Evolutionary conservation across 2,888 invertebrate genomes (phyloP).

Genomic region (Aspidiotus destructor): DNA sequence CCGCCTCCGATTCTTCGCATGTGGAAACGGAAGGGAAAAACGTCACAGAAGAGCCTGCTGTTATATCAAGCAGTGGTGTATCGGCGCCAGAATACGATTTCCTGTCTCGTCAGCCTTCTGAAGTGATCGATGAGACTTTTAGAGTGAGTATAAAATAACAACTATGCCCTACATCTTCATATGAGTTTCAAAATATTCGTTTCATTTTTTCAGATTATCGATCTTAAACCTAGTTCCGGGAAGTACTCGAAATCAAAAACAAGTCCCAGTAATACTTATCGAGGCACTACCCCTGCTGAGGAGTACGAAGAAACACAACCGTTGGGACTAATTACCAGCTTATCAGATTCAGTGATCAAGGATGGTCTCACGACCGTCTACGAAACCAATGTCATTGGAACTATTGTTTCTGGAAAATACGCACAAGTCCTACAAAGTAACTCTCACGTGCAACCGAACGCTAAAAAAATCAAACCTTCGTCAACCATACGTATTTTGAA

Average conservation of each 20-base stretch:
- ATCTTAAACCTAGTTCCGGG: constrained; percentile 45
- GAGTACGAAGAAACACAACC: constrained; percentile 33
- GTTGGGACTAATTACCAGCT: constrained; percentile 57
- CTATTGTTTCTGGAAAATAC: constrained; percentile 77
- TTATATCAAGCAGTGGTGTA: constrained; percentile 52
- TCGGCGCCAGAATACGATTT: constrained; percentile 74
- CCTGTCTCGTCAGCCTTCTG: constrained; percentile 71
- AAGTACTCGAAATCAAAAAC: constrained; percentile 23
- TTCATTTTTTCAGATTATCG: constrained; percentile 47
- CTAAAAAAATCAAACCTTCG: constrained; percentile 49
- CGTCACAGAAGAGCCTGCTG: constrained; percentile 42
- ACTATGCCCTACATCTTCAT: not conserved
- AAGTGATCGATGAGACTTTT: constrained; percentile 75
- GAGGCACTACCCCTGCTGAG: constrained; percentile 38
- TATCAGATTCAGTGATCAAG: constrained; percentile 72
- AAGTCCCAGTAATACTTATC: constrained; percentile 14
- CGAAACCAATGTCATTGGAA: constrained; percentile 81
- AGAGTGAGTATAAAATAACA: constrained; percentile 48
- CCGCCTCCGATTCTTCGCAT: not conserved
- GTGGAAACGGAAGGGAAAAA: constrained; percentile 15
- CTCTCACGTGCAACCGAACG: constrained; percentile 51
- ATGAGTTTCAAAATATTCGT: not conserved
- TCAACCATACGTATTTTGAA: constrained; percentile 60
- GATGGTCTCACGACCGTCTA: constrained; percentile 75
- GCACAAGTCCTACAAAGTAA: constrained; percentile 74